phyloP scores from a whole-genome alignment of 2,113 vertebrate genomes.

The Leiothrix lutea region DNA sequence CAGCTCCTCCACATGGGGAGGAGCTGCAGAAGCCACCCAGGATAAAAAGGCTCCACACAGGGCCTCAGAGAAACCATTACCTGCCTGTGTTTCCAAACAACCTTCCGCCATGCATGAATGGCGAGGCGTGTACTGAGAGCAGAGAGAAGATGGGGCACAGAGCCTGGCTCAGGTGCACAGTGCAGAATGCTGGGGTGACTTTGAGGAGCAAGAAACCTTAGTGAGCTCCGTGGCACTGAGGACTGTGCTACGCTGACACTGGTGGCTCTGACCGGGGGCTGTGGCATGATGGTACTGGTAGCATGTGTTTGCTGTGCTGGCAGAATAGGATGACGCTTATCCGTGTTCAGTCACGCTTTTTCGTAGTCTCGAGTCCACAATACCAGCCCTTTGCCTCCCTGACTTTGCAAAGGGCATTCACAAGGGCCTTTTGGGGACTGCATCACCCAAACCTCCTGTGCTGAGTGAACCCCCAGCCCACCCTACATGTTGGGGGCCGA shows the following conservation, averaged over 20 bases:
- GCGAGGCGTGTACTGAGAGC: too few relatives aligned
- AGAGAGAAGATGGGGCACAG: neutral
- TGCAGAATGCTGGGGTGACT: accelerated
- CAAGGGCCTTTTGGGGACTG: neutral
- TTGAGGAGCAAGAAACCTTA: neutral
- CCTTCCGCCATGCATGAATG: neutral
- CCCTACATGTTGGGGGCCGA: accelerated
- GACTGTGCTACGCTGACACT: neutral
- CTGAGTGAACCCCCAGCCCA: neutral
- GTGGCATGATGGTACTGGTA: neutral
- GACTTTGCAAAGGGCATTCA: neutral
- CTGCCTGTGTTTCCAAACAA: neutral
- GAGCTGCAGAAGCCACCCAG: slow-evolving; percentile 28
- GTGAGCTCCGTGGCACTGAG: accelerated
- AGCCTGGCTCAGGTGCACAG: accelerated
- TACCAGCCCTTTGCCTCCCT: neutral
- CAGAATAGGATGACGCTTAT: neutral
- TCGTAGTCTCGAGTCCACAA: neutral
- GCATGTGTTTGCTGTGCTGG: neutral
- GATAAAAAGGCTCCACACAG: neutral
- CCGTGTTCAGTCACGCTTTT: neutral
- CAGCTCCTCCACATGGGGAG: neutral
- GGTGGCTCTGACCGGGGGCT: neutral
- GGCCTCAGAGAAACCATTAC: neutral
- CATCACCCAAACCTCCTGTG: neutral